Evolutionary conservation across 2,113 vertebrate species (phyloP).

Genomic region (Holacanthus passer): DNA sequence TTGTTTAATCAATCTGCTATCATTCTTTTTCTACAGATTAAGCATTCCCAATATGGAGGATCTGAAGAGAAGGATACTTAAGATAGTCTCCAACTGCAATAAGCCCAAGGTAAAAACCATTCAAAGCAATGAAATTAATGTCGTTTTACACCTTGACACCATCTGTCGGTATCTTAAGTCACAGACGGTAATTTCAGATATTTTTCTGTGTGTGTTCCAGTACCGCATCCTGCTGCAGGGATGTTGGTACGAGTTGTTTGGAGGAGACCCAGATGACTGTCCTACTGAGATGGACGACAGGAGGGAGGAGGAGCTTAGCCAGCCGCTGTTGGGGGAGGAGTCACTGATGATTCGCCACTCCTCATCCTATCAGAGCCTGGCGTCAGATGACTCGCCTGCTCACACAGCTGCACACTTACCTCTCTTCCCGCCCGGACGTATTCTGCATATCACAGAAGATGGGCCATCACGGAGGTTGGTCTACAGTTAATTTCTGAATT

Average conservation of each 20-base stretch:
- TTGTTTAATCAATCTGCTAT: background rate
- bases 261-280: conserved; percentile 89
- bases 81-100: conserved; percentile 94
- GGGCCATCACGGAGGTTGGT: conserved; percentile 87
- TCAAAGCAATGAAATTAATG: background rate
- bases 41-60: conserved; percentile 97
- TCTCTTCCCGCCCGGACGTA: conserved; percentile 92
- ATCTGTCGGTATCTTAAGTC: background rate
- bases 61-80: conserved; percentile 91
- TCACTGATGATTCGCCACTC: conserved; percentile 88
- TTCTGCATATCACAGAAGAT: conserved; percentile 92
- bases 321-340: conserved; percentile 93
- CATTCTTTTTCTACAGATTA: conserved; percentile 82
- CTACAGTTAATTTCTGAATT: too few species aligned
- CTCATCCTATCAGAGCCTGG: conserved; percentile 87
- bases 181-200: background rate
- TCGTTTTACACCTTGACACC: background rate
- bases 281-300: conserved; percentile 91
- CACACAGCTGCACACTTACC: conserved; percentile 85
- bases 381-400: conserved; percentile 85
- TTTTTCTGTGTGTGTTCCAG: conserved; percentile 75
- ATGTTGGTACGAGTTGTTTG: conserved; percentile 95
- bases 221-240: conserved; percentile 94
- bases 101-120: conserved; percentile 90
- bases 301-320: conserved; percentile 84